Base-by-base conservation (phyloP, 1,140 invertebrate species). In the Chrysopa pallens region DNA sequence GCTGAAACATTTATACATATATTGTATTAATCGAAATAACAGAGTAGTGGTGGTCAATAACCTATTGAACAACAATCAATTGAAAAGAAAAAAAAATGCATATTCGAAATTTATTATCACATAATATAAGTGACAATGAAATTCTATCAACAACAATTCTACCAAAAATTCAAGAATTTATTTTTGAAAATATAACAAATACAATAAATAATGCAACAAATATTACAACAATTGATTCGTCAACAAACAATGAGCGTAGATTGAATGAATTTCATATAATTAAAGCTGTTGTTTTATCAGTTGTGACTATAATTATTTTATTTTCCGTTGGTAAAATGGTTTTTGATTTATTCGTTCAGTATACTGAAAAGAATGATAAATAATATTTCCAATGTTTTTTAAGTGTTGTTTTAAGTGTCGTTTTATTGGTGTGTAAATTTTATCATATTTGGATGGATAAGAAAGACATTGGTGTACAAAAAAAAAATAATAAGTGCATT, bases 191-290 rank as follows among this genome's bases (percentile, higher is more conserved):
- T 23, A 5, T 23, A 23, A 23, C 17, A 23, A 23, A 23, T 23
- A 23, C 5, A 3, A 5, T 23, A 23, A 23, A 23, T 23, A 23
- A 23, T 23, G 17, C 17, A n/a, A n/a, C n/a, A n/a, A n/a, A n/a
- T n/a, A n/a, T n/a, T 23, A 23, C 17, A 3, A 3, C 5, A 5
- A 23, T 3, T 23, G 17, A 23, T 23, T 23, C 17, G 2, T 23
- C 17, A 23, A 23, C 17, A 23, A 23, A 23, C 5, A 2, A 23
- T 23, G 17, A 23, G 27, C 14, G 23, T 2, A 29, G 28, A 39
- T 29, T 39, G 9, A 39, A 42, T 36, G 42, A 42, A n/a, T 42
- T 42, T 42, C 42, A 42, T 36, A 42, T 42, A n/a, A 42, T 42
- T 28, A 42, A 42, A 42, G 42, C 17, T 13, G 35, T 36, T 17